Conservation (phyloP, 2,113 vertebrate genomes). For the Mesembrinibis cayennensis region DNA sequence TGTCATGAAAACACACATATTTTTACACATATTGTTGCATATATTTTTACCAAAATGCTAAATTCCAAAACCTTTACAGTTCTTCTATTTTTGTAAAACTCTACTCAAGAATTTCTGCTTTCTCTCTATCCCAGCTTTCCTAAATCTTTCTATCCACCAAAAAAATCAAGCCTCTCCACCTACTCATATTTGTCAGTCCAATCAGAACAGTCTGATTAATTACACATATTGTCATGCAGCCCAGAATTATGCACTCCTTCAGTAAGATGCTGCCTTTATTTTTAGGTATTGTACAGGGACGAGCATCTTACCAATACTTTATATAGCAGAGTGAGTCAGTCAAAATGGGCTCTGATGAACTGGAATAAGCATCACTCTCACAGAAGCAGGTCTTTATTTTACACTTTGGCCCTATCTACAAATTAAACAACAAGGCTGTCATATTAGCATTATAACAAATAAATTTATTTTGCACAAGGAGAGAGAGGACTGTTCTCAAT, state of each 20-base stretch:
- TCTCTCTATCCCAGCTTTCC: neutral
- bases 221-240: neutral
- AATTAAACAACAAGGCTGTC: neutral
- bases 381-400: neutral
- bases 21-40: neutral
- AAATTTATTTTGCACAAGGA: neutral
- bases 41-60: neutral
- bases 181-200: neutral
- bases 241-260: neutral
- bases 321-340: neutral
- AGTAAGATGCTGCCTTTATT: neutral
- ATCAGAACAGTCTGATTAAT: neutral
- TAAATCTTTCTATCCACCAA: neutral
- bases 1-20: neutral
- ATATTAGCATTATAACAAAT: neutral
- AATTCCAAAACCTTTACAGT: neutral
- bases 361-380: neutral
- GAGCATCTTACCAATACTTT: neutral
- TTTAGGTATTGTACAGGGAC: neutral
- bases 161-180: neutral
- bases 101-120: neutral
- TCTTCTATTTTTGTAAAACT: neutral
- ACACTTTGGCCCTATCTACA: neutral
- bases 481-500: neutral
- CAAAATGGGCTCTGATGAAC: neutral